These are phyloP conservation scores for Salticus scenicus DNA, from an alignment of 2,888 invertebrate genomes.

Conservation along the genomic window DNA sequence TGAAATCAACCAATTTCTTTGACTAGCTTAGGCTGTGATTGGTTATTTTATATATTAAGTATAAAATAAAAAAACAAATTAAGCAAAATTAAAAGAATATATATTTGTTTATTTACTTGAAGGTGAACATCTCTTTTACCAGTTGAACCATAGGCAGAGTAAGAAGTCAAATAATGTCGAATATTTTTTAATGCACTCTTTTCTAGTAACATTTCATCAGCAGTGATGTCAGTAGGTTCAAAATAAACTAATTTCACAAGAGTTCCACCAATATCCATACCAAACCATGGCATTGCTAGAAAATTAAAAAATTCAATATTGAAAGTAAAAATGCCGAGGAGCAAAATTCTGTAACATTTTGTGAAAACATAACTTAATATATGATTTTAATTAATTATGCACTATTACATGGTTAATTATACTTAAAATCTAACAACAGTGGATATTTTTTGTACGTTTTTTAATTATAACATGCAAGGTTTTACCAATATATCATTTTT, in stretches of 20 bases:
- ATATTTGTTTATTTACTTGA: slow-evolving; percentile 68
- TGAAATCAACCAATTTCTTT: too few species aligned
- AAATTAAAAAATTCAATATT: background rate
- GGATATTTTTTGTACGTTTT: too few species aligned
- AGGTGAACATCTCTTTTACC: slow-evolving; percentile 92
- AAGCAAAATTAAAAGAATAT: too few species aligned
- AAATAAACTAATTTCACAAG: slow-evolving; percentile 97
- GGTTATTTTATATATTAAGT: background rate
- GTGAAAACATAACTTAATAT: too few species aligned
- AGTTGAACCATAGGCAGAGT: slow-evolving; percentile 94
- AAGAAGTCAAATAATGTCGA: slow-evolving; percentile 92
- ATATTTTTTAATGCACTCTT: slow-evolving; percentile 89
- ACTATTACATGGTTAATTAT: too few species aligned
- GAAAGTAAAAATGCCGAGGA: background rate
- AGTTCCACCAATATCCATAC: slow-evolving; percentile 99
- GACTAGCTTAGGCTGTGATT: too few species aligned
- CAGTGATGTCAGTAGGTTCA: slow-evolving; percentile 83
- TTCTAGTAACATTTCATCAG: slow-evolving; percentile 86
- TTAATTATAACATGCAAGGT: too few species aligned
- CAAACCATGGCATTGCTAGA: slow-evolving; percentile 98
- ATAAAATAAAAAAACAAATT: background rate
- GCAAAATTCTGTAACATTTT: too few species aligned
- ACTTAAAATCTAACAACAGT: too few species aligned
- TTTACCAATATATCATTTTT: too few species aligned
- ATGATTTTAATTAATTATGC: too few species aligned